Percentiles rank a stretch among this genome's conserved stretches.
Conservation (phyloP, 2,888 invertebrate genomes). For the Xylota segnis region DNA sequence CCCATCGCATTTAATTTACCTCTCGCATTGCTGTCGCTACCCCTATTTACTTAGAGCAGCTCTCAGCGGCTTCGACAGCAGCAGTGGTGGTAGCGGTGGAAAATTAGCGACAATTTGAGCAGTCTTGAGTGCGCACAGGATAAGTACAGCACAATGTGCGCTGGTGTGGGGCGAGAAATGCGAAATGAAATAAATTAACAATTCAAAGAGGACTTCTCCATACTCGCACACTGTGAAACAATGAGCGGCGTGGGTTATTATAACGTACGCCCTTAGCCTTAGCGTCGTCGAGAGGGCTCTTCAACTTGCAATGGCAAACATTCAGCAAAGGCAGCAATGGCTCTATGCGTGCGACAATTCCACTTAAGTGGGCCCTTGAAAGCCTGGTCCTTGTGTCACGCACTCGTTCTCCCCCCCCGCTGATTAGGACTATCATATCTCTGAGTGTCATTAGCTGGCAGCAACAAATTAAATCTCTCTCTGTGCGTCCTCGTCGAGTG, state of each 20-base stretch:
- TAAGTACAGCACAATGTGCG: neutral
- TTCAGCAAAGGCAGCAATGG: conserved; percentile 19
- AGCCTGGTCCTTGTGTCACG: conserved; percentile 65
- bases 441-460: conserved; percentile 64
- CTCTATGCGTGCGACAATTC: conserved; percentile 73
- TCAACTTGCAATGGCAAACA: conserved; percentile 69
- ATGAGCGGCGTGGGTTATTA: conserved; percentile 62
- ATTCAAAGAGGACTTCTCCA: conserved; percentile 55
- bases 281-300: conserved; percentile 40
- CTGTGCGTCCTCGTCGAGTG: conserved; percentile 23
- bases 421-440: conserved; percentile 75
- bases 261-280: conserved; percentile 55
- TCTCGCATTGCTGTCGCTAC: conserved; percentile 46
- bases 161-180: conserved; percentile 2
- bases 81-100: conserved; percentile 10
- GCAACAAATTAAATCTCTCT: conserved; percentile 75
- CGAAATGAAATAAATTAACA: conserved; percentile 65
- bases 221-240: conserved; percentile 38
- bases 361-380: conserved; percentile 64
- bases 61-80: conserved; percentile 32
- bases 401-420: conserved; percentile 51
- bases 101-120: conserved; percentile 76
- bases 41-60: conserved; percentile 66
- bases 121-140: conserved; percentile 57
- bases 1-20: conserved; percentile 69